Conservation (phyloP, 2,797 vertebrate genomes). For the Esox masquinongy region DNA sequence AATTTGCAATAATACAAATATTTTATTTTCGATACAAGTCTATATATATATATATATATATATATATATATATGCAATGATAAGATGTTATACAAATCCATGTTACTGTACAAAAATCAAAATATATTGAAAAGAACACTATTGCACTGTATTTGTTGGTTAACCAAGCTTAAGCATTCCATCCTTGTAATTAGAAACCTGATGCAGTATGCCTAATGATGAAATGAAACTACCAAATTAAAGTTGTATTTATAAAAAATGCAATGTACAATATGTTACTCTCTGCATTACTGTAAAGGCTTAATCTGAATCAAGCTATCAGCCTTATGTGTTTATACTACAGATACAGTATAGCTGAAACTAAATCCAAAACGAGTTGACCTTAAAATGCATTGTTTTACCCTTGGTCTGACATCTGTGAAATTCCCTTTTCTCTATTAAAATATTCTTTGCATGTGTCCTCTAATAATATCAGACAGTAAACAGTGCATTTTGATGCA, state of each 20-base stretch:
- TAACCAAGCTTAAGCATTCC: conserved; percentile 62
- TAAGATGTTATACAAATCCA: conserved; percentile 30
- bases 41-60: conserved; percentile 29
- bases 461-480: neutral
- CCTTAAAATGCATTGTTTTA: neutral
- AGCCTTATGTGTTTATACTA: neutral
- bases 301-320: neutral
- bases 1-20: conserved; percentile 55
- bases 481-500: neutral
- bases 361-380: too few relatives aligned
- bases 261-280: neutral
- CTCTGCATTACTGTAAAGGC: neutral
- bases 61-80: conserved; percentile 27
- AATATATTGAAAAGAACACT: conserved; percentile 46
- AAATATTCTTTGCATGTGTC: too few relatives aligned
- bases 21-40: conserved; percentile 64
- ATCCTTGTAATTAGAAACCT: conserved; percentile 54
- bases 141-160: conserved; percentile 51
- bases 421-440: too few relatives aligned
- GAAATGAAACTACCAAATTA: conserved; percentile 63
- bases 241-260: conserved; percentile 70
- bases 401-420: neutral
- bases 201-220: conserved; percentile 42
- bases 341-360: too few relatives aligned
- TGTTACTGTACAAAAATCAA: conserved; percentile 30